These are phyloP conservation scores for Drosophila sucinea DNA, from an alignment of 1,140 invertebrate species.

Conservation along the genomic window DNA sequence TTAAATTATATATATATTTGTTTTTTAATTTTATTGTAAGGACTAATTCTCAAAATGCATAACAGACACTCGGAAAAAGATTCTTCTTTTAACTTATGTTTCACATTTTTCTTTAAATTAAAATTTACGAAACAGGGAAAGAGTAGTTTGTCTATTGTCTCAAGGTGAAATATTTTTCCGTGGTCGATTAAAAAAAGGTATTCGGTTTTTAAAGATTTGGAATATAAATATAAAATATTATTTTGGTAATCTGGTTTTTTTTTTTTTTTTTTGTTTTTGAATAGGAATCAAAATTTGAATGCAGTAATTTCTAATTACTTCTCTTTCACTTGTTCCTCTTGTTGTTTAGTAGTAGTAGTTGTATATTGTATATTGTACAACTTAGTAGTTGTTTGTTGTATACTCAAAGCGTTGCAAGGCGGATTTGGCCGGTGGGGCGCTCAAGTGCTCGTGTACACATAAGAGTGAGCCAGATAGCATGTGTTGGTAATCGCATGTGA, in stretches of 20 bases:
- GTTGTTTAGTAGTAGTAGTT: slow-evolving; percentile 31
- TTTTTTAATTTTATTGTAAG: slow-evolving; percentile 31
- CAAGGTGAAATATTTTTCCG: slow-evolving; percentile 31
- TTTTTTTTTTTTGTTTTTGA: slow-evolving; percentile 58
- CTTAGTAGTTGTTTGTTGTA: too few relatives aligned
- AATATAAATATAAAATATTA: slow-evolving; percentile 41
- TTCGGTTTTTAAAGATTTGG: slow-evolving; percentile 37
- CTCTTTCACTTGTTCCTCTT: neutral
- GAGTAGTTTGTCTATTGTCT: neutral
- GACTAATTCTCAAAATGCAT: slow-evolving; percentile 48
- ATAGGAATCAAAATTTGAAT: slow-evolving; percentile 70
- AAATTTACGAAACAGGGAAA: slow-evolving; percentile 2
- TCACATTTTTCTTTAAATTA: slow-evolving; percentile 22
- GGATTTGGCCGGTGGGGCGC: too few relatives aligned
- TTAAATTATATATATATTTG: slow-evolving; percentile 25
- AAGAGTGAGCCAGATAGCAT: too few relatives aligned
- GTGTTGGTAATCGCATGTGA: too few relatives aligned
- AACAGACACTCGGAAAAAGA: slow-evolving; percentile 37
- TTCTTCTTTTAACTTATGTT: slow-evolving; percentile 23
- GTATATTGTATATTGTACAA: too few relatives aligned
- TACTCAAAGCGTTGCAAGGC: too few relatives aligned
- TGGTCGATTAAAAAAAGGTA: slow-evolving; percentile 49
- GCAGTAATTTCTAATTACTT: slow-evolving; percentile 58
- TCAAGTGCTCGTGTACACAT: too few relatives aligned
- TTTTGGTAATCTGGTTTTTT: slow-evolving; percentile 58